Conservation (phyloP, 2,797 vertebrate genomes). For the Zalophus californianus region DNA sequence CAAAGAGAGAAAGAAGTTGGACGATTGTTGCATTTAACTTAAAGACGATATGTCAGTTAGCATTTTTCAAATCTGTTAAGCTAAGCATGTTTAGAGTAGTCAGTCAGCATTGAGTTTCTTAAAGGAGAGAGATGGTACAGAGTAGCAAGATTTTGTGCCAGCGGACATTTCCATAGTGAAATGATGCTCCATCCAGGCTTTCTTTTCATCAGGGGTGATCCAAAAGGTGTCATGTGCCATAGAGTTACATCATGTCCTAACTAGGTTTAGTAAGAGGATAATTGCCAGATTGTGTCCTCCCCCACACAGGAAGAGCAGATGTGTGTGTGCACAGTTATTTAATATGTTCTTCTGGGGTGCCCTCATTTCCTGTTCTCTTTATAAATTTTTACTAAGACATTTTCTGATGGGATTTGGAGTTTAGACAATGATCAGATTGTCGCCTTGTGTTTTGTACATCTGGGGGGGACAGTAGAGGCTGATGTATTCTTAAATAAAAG, state of each 20-base stretch:
- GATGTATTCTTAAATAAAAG: not conserved
- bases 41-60: not conserved
- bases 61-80: not conserved
- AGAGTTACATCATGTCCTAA: not conserved
- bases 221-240: not conserved
- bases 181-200: not conserved
- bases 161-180: not conserved
- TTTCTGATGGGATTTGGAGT: not conserved
- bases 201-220: not conserved
- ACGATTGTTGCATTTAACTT: constrained; percentile 39
- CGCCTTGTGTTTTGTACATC: not conserved
- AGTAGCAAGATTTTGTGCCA: not conserved
- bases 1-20: not conserved
- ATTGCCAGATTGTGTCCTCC: not conserved
- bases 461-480: not conserved
- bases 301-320: not conserved
- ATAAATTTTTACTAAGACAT: not conserved
- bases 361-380: constrained; percentile 23
- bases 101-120: not conserved
- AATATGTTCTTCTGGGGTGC: not conserved
- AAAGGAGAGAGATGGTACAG: not conserved
- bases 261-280: not conserved
- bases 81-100: not conserved
- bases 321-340: not conserved
- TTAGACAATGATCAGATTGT: not conserved